Evolutionary conservation across 2,888 invertebrate species (phyloP).

Genomic region (Melinaea menophilus): DNA sequence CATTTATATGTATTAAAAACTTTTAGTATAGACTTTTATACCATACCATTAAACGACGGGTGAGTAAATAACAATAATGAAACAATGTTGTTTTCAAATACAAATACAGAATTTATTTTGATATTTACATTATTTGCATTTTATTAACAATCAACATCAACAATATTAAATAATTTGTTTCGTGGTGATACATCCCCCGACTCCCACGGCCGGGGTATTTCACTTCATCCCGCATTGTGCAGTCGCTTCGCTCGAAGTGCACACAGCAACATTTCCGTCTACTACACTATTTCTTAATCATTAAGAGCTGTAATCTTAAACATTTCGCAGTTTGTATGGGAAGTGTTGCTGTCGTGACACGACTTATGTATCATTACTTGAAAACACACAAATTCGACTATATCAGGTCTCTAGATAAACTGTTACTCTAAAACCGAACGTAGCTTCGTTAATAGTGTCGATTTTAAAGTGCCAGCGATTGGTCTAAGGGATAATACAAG

Average conservation of each 20-base stretch:
- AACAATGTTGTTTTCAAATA: conserved; percentile 69
- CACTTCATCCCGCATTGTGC: conserved; percentile 53
- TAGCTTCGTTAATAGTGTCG: conserved; percentile 19
- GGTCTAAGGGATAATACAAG: conserved; percentile 28
- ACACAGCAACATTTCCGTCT: conserved; percentile 37
- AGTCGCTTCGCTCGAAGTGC: conserved; percentile 35
- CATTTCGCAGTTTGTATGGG: conserved; percentile 31
- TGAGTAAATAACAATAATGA: conserved; percentile 10
- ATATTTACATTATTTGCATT: conserved; percentile 87
- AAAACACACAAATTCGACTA: conserved; percentile 38
- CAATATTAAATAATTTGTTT: conserved; percentile 82
- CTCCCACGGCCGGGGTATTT: conserved; percentile 59
- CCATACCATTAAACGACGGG: no score
- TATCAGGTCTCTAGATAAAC: conserved; percentile 30
- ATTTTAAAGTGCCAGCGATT: conserved; percentile 30
- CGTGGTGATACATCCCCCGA: conserved; percentile 62
- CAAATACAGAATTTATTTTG: conserved; percentile 84
- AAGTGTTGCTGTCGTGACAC: conserved; percentile 41
- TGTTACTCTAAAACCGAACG: conserved; percentile 33
- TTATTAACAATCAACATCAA: conserved; percentile 89
- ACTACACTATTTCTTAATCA: conserved; percentile 22
- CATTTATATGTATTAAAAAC: no score
- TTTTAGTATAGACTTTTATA: no score
- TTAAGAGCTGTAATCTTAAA: conserved; percentile 30
- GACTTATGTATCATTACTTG: conserved; percentile 60